Base-by-base conservation (phyloP, 1,140 invertebrate genomes). In the Glossosoma conforme region DNA sequence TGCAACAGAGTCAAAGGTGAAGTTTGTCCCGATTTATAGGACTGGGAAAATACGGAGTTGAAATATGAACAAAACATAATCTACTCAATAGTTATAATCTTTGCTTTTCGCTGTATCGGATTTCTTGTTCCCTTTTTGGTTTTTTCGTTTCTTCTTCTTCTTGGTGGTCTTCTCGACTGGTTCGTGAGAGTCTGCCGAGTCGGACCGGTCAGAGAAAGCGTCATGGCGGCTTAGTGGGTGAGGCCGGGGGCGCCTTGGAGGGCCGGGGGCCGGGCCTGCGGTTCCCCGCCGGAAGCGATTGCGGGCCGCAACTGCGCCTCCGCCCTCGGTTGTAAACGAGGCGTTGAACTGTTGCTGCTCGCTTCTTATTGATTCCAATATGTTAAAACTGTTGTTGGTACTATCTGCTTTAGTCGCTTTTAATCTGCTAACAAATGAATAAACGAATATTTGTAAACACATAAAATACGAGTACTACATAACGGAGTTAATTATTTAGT, bases 241-340 rank as follows among this genome's bases (percentile, higher is more conserved):
- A 14, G 45, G 56, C 61, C 66, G 64, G 17, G 61, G 54, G 55
- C 68, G 70, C 32, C 67, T 71, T 3, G 59, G 66, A 58, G 74
- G 71, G 36, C 78, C 67, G 6, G 75, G 77, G 14, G 77, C 79
- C 13, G 77, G 71, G 2, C 80, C 77, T 56, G 77, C 68, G n/a
- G 76, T 77, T 49, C 74, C 67, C 59, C 81, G 81, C 59, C 74
- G 74, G 56, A 82, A 80, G 51, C 74, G 74, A 53, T 63, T 69
- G 47, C 69, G 74, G 30, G 66, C 52, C 4, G 67, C 64, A 17
- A 45, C 66, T 53, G 66, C 60, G 58, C 66, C 71, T 18, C 53
- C 63, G 48, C 72, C 62, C 44, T 35, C 61, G 61, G 71, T 62
- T 59, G 67, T 55, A 50, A 56, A 44, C 52, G 61, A 60, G 35